These are phyloP conservation scores for Syngnathus scovelli DNA, from an alignment of 2,113 vertebrate genomes.

Conservation along the genomic window DNA sequence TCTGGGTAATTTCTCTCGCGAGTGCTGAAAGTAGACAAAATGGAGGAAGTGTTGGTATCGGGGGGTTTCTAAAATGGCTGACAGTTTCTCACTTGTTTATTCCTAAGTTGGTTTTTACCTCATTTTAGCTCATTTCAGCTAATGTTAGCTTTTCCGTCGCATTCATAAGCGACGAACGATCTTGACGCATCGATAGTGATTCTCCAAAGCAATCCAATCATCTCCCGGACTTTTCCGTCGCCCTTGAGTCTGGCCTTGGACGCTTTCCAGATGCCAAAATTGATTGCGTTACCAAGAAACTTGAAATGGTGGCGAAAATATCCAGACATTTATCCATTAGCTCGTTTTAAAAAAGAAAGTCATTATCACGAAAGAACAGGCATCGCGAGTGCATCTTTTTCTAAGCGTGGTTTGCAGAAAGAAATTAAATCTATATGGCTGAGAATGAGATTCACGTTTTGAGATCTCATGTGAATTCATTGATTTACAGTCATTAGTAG, in stretches of 20 bases:
- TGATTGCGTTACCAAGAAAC: slow-evolving; percentile 15
- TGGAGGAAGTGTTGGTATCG: background rate
- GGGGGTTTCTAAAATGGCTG: background rate
- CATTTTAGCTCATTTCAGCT: background rate
- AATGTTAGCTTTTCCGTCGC: background rate
- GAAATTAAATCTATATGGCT: background rate
- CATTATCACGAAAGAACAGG: background rate
- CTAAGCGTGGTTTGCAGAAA: too few relatives aligned
- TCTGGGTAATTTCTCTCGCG: background rate
- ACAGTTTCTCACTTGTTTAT: too few relatives aligned
- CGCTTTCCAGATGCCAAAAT: slow-evolving; percentile 7
- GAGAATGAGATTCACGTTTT: background rate
- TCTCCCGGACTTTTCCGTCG: background rate
- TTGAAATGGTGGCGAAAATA: background rate
- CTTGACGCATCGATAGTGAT: background rate
- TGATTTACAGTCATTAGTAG: background rate
- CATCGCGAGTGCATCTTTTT: background rate
- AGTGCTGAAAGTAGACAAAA: background rate
- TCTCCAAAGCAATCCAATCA: background rate
- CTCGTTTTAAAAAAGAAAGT: background rate
- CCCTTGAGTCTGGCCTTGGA: slow-evolving; percentile 4
- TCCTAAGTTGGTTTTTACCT: too few relatives aligned
- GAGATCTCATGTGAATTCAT: background rate
- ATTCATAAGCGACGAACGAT: too few relatives aligned
- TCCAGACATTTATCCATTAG: too few relatives aligned